These are phyloP conservation scores for Branchinecta sandiegonensis DNA, from an alignment of 2,888 invertebrate genomes.

Conservation along the genomic window DNA sequence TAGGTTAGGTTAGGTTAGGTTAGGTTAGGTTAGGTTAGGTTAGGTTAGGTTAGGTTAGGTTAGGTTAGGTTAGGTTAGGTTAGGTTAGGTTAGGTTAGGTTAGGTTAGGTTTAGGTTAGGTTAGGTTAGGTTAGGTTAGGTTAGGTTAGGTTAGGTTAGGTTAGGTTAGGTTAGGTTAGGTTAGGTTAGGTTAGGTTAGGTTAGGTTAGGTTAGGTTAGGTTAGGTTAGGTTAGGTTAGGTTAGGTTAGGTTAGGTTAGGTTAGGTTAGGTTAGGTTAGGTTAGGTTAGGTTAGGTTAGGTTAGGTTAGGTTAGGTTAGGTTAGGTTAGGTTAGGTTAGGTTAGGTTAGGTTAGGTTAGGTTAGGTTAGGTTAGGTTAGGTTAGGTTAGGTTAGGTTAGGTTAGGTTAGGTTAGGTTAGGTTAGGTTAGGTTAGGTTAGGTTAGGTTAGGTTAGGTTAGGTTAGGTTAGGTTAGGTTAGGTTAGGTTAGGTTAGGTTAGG, in stretches of 20 bases:
- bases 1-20: conserved; percentile 28
- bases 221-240: conserved; percentile 25
- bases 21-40: conserved; percentile 29
- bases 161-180: conserved; percentile 31
- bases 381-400: conserved; percentile 31
- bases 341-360: conserved; percentile 31
- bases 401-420: conserved; percentile 32
- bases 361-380: conserved; percentile 30
- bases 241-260: conserved; percentile 25
- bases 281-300: conserved; percentile 25
- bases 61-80: conserved; percentile 26
- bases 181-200: conserved; percentile 33
- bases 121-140: conserved; percentile 34
- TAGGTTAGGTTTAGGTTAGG: conserved; percentile 27
- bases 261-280: conserved; percentile 24
- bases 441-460: no score
- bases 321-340: conserved; percentile 31
- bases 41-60: conserved; percentile 28
- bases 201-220: conserved; percentile 27
- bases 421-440: conserved; percentile 33
- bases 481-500: no score
- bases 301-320: conserved; percentile 27
- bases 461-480: no score
- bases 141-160: conserved; percentile 26
- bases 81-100: conserved; percentile 28